phyloP scores from a whole-genome alignment of 1,140 invertebrate species.

The Cydia amplana region DNA sequence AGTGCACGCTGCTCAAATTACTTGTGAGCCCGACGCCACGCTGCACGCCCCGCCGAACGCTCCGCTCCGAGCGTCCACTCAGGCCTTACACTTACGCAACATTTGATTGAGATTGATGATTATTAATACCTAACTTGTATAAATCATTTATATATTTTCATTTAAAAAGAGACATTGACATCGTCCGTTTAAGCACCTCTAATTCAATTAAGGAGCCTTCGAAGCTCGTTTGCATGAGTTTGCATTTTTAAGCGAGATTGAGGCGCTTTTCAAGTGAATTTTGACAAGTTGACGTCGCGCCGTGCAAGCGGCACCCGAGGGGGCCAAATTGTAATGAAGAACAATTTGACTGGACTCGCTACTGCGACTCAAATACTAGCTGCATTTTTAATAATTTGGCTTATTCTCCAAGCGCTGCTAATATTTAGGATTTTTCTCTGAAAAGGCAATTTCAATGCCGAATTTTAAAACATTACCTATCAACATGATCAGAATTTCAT shows the following conservation, averaged over 20 bases:
- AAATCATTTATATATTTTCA: neutral
- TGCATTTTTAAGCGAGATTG: constrained; percentile 70
- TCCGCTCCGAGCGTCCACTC: no score
- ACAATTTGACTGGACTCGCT: constrained; percentile 24
- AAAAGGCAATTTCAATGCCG: neutral
- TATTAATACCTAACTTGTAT: neutral
- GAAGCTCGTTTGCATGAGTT: constrained; percentile 74
- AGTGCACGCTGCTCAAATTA: no score
- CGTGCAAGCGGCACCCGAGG: constrained; percentile 33
- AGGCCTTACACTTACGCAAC: no score
- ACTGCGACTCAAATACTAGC: neutral
- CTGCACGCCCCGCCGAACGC: no score
- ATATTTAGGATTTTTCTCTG: neutral
- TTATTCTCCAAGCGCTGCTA: neutral
- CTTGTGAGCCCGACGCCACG: no score
- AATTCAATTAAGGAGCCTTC: constrained; percentile 68
- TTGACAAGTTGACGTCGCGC: constrained; percentile 61
- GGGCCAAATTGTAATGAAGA: constrained; percentile 30
- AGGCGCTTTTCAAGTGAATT: constrained; percentile 55
- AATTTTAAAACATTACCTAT: neutral
- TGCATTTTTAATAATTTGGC: constrained; percentile 11
- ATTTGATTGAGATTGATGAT: neutral
- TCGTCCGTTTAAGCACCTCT: constrained; percentile 64
- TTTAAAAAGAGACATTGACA: constrained; percentile 58
- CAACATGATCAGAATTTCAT: neutral